Evolutionary conservation across 2,797 vertebrate genomes (phyloP).

Genomic region (Mormyrus hasselquistii): DNA sequence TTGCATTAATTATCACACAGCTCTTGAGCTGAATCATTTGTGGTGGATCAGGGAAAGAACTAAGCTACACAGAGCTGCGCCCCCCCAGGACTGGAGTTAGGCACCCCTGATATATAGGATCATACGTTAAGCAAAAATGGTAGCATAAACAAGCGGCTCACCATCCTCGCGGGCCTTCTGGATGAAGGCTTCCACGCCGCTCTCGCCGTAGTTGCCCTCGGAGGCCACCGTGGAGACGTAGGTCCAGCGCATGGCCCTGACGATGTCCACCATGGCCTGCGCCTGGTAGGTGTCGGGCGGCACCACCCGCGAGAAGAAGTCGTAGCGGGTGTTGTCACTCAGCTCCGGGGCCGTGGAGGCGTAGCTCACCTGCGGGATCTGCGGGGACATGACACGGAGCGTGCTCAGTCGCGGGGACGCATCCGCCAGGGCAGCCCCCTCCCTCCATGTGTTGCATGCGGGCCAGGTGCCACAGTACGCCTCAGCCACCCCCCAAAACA

Average conservation of each 20-base stretch:
- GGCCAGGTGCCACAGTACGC: background rate
- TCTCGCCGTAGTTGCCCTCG: conserved; percentile 90
- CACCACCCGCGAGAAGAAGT: conserved; percentile 92
- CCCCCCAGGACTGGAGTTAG: too few relatives aligned
- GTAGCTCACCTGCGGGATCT: conserved; percentile 96
- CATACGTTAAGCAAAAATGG: background rate
- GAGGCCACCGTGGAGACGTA: conserved; percentile 92
- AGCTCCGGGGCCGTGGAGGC: conserved; percentile 89
- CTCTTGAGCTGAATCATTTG: too few relatives aligned
- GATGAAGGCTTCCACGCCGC: conserved; percentile 88
- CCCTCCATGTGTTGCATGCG: background rate
- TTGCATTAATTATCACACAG: too few relatives aligned
- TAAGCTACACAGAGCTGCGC: too few relatives aligned
- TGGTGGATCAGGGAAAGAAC: too few relatives aligned
- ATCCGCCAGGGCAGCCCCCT: background rate
- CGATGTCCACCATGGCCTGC: conserved; percentile 95
- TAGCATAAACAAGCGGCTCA: conserved; percentile 57
- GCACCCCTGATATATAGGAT: background rate
- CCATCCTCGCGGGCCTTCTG: conserved; percentile 90
- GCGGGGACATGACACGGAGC: background rate
- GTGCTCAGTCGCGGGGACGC: background rate
- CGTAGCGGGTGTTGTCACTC: conserved; percentile 91
- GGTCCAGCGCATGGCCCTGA: conserved; percentile 89
- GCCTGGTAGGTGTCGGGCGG: conserved; percentile 93
- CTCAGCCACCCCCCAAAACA: background rate